These are phyloP conservation scores for Rhinopithecus roxellana DNA, from an alignment of 2,113 vertebrate genomes.

Conservation along the genomic window DNA sequence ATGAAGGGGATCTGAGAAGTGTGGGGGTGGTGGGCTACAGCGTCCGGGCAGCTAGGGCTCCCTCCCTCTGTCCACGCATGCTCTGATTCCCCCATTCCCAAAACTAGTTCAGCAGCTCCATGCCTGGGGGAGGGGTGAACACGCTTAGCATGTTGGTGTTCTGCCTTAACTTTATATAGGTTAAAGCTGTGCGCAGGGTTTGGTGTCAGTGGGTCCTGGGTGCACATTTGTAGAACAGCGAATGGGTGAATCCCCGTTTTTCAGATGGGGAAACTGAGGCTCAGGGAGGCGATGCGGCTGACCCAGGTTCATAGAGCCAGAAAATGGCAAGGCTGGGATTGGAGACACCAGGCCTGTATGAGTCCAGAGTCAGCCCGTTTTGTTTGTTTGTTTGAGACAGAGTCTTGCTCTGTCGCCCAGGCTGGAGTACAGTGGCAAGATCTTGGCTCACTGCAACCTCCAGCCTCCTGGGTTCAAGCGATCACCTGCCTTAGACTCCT, in stretches of 20 bases:
- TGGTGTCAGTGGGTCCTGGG: fast-evolving
- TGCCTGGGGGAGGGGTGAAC: fast-evolving
- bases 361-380: neutral
- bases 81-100: no score
- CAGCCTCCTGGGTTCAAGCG: no score
- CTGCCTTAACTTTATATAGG: fast-evolving
- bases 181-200: fast-evolving
- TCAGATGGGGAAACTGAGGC: slow-evolving; percentile 31
- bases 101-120: fast-evolving
- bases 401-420: no score
- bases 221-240: neutral
- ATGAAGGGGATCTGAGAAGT: neutral
- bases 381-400: neutral
- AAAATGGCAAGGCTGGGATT: neutral
- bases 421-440: neutral
- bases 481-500: no score
- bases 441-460: no score
- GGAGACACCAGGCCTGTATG: neutral
- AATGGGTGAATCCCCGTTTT: neutral
- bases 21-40: no score
- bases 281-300: neutral
- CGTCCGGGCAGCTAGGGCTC: neutral
- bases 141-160: fast-evolving
- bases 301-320: neutral
- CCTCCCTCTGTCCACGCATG: fast-evolving